Percentiles rank a stretch among this genome's conserved stretches.
Evolutionary conservation across 1,140 invertebrate genomes (phyloP).

Genomic region (Apocrypta bakeri): DNA sequence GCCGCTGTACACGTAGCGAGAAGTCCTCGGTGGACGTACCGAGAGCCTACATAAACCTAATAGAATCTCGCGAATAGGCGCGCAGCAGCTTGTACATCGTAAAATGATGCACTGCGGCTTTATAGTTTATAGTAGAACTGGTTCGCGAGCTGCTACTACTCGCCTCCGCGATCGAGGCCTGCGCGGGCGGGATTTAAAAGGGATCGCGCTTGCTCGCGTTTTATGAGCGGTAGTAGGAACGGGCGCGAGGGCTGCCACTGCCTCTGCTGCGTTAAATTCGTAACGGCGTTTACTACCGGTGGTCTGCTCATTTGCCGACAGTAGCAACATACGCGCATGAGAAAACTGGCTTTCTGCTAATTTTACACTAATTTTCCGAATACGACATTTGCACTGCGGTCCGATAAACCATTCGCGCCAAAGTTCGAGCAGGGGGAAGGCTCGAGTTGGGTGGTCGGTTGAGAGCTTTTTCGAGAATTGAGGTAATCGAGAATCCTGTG

Average conservation of each 20-base stretch:
- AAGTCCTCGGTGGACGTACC: constrained; percentile 40
- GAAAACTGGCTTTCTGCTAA: constrained; percentile 34
- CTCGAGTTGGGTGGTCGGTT: background rate
- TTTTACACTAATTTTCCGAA: constrained; percentile 55
- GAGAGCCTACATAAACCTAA: constrained; percentile 58
- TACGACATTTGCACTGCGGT: constrained; percentile 27
- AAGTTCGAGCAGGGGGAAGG: background rate
- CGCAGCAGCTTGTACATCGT: constrained; percentile 65
- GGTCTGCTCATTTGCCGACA: constrained; percentile 40
- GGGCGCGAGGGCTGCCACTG: no score
- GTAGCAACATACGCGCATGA: background rate
- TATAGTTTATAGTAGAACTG: constrained; percentile 69
- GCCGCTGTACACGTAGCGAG: background rate
- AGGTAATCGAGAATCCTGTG: background rate
- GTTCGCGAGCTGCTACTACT: constrained; percentile 21
- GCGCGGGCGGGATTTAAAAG: constrained; percentile 64
- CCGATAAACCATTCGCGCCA: no score
- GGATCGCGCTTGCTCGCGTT: constrained; percentile 60
- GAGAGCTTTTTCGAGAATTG: constrained; percentile 10
- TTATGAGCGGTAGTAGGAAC: constrained; percentile 65
- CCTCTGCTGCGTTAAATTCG: constrained; percentile 55
- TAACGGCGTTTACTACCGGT: constrained; percentile 50
- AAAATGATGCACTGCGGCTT: constrained; percentile 68
- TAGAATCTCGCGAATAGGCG: constrained; percentile 58
- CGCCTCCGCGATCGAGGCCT: constrained; percentile 58